A percentile compares a stretch with the other conserved stretches of the same genome.
These are phyloP conservation scores for Hermatobates lingyangjiaoensis DNA, from an alignment of 1,140 invertebrate genomes.

Conservation along the genomic window DNA sequence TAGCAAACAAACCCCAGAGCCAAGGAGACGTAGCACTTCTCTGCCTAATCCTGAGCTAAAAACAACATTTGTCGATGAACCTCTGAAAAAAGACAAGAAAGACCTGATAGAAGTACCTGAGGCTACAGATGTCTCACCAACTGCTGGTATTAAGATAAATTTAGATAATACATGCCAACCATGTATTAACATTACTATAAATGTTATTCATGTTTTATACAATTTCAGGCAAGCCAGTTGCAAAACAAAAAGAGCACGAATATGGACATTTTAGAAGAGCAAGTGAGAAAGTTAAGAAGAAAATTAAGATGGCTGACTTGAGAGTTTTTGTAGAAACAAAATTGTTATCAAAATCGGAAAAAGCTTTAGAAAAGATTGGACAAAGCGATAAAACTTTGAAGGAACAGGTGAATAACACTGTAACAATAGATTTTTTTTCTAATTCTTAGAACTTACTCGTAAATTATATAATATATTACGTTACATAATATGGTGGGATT, in stretches of 20 bases:
- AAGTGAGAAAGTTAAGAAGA: conserved; percentile 54
- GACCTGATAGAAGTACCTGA: conserved; percentile 59
- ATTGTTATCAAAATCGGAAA: conserved; percentile 74
- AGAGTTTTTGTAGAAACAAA: conserved; percentile 81
- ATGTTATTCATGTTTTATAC: too few species aligned
- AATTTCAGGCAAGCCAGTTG: too few species aligned
- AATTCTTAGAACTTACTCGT: conserved; percentile 1
- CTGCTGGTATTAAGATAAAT: conserved; percentile 24
- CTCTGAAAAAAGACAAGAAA: conserved; percentile 44
- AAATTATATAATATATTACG: too few species aligned
- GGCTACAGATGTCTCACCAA: conserved; percentile 35
- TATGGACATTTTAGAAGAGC: conserved; percentile 42
- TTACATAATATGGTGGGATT: too few species aligned
- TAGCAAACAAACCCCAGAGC: conserved; percentile 46
- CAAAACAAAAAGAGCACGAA: too few species aligned
- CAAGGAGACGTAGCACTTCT: conserved; percentile 70
- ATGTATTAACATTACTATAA: too few species aligned
- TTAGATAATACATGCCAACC: too few species aligned
- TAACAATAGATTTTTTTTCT: conserved; percentile 30
- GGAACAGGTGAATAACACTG: conserved; percentile 32
- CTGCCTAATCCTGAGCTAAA: conserved; percentile 85
- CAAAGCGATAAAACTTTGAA: conserved; percentile 55
- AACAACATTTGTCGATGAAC: conserved; percentile 58
- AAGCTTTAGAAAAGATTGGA: conserved; percentile 73
- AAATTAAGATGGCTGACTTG: conserved; percentile 77